Evolutionary conservation across 2,888 invertebrate species (phyloP), one percentile per base, ranked within the genome.

Genomic region (Andrena trimmerana): DNA sequence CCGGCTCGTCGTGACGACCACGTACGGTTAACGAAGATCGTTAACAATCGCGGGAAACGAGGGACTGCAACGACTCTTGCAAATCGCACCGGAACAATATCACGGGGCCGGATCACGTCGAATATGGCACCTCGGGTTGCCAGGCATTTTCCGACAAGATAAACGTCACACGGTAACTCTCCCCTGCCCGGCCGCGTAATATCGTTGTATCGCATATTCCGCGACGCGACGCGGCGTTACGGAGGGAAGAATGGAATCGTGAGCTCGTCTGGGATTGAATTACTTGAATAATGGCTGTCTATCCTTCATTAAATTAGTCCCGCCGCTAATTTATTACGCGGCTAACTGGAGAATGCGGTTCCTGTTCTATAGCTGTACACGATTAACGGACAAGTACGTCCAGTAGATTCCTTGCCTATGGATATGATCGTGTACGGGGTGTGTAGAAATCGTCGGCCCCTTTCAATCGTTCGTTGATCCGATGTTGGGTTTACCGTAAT

Each of bases 241-340:
- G 65, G 36, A 60, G 13, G 71, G 60, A 73, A 79, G 62, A 79
- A 78, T 76, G 79, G 77, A 81, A 59, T 85, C 74, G 78, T 73
- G 76, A 54, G 66, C 74, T 75, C 67, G 72, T 77, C 83, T 70
- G 48, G 78, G 73, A 85, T 90, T 83, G 84, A 83, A 89, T 90
- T 88, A 89, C 82, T 71, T 84, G 78, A 88, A 79, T 83, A 83
- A 87, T 85, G 84, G 75, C 86, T 74, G 83, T 79, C 86, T 78
- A 87, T 78, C 85, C 82, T 86, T 85, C 86, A 86, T 88, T 88
- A 86, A 90, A 89, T 90, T 90, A 90, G 89, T 86, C 84, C 72
- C 70, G 71, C 62, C 52, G 66, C 71, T 86, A 86, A 87, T 89
- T 85, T 90, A 89, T 88, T 81, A 71, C 73, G 70, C 68, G 71